Conservation (phyloP, 2,888 invertebrate genomes). For the Lasioglossum morio region DNA sequence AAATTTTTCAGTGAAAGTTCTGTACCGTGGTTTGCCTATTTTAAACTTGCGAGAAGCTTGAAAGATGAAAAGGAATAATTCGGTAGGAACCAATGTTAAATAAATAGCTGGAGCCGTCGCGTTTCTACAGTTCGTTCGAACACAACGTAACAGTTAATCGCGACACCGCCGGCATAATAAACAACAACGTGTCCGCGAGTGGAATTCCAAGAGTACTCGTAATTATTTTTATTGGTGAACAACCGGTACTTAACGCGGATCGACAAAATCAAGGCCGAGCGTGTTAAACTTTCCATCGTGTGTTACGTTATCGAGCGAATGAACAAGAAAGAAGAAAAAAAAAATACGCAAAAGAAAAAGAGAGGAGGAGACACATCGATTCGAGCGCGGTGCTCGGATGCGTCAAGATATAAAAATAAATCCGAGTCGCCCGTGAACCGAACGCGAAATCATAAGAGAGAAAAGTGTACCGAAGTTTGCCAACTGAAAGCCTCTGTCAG, state of each 20-base stretch:
- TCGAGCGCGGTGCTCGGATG: conserved; percentile 3
- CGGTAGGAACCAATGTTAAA: neutral
- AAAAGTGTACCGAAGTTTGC: conserved; percentile 12
- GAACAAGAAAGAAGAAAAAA: neutral
- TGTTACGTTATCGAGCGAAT: conserved; percentile 31
- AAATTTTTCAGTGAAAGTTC: too few species aligned
- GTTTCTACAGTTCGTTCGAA: neutral
- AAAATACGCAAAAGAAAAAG: neutral
- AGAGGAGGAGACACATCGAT: neutral
- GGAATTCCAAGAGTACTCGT: conserved; percentile 26
- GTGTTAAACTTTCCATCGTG: conserved; percentile 30
- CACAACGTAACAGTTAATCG: neutral
- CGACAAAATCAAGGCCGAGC: conserved; percentile 14
- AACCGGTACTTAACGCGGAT: conserved; percentile 25
- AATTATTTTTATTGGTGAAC: conserved; percentile 30
- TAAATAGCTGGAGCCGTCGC: neutral
- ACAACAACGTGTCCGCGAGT: conserved; percentile 4
- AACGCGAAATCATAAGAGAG: conserved; percentile 12
- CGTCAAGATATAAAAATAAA: conserved; percentile 34
- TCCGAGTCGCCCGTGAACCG: conserved; percentile 23
- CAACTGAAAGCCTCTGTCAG: conserved; percentile 5
- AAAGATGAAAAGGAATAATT: too few species aligned
- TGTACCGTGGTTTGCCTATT: too few species aligned
- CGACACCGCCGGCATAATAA: neutral
- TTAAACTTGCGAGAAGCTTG: too few species aligned